Evolutionary conservation across 2,888 invertebrate genomes (phyloP).

Genomic region (Oscheius onirici): DNA sequence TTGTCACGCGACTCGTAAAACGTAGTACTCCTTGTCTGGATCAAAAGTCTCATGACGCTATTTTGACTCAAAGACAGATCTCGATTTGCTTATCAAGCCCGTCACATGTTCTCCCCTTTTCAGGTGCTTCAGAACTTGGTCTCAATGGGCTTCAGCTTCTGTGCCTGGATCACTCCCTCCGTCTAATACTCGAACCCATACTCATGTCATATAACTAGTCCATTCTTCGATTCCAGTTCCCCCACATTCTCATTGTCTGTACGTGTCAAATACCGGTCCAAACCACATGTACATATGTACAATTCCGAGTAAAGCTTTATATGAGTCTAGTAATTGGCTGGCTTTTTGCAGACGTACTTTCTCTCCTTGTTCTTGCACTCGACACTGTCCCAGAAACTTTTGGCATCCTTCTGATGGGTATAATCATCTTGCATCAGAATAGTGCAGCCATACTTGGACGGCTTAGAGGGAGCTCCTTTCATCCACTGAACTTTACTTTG

Average conservation of each 20-base stretch:
- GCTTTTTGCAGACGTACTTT: constrained; percentile 34
- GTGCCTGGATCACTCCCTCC: background rate
- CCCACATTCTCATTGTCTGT: background rate
- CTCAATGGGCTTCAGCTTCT: background rate
- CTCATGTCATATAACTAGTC: background rate
- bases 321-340: constrained; percentile 7
- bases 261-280: constrained; percentile 11
- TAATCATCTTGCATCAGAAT: constrained; percentile 23
- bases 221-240: too few species aligned
- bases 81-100: background rate
- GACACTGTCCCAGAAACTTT: constrained; percentile 13
- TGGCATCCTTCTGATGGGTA: background rate
- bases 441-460: background rate
- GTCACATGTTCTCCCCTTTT: background rate
- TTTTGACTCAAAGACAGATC: too few species aligned
- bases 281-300: too few species aligned
- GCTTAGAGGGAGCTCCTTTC: background rate
- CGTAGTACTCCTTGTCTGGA: too few species aligned
- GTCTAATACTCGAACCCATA: too few species aligned
- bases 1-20: too few species aligned
- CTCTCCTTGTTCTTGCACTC: constrained; percentile 20
- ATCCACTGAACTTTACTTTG: background rate
- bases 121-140: constrained; percentile 1
- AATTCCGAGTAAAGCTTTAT: background rate
- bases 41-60: too few species aligned